Percentiles rank a stretch among this genome's conserved stretches.
Evolutionary conservation across 1,140 invertebrate genomes (phyloP).

Genomic region (Cotesia glomerata): DNA sequence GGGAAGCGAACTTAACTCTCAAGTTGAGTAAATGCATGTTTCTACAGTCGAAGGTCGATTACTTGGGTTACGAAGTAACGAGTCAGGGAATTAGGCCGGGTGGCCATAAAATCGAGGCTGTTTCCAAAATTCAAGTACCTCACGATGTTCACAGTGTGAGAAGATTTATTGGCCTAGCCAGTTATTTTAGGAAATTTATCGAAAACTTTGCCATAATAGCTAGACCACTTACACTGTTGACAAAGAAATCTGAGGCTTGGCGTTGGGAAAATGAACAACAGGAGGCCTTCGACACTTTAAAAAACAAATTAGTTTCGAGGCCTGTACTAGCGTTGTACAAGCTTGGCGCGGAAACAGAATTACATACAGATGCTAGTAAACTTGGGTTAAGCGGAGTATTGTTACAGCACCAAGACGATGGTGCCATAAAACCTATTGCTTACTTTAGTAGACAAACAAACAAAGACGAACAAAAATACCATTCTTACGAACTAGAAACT

Average conservation of each 20-base stretch:
- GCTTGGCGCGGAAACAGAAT: slow-evolving; percentile 33
- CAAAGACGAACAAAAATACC: slow-evolving; percentile 41
- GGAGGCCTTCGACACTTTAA: background rate
- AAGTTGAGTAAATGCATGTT: slow-evolving; percentile 40
- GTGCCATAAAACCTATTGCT: background rate
- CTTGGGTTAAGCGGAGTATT: slow-evolving; percentile 39
- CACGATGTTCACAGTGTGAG: slow-evolving; percentile 39
- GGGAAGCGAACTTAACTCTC: slow-evolving; percentile 13
- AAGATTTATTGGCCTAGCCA: slow-evolving; percentile 44
- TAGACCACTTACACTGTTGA: slow-evolving; percentile 28
- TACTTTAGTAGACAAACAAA: slow-evolving; percentile 44
- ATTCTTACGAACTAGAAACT: slow-evolving; percentile 51
- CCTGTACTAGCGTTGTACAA: slow-evolving; percentile 53
- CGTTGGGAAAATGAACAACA: background rate
- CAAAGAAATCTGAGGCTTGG: background rate
- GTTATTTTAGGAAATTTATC: slow-evolving; percentile 49
- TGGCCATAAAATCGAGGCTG: slow-evolving; percentile 42
- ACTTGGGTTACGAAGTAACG: slow-evolving; percentile 36
- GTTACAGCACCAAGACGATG: slow-evolving; percentile 31
- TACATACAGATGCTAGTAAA: slow-evolving; percentile 41
- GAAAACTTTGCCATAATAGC: slow-evolving; percentile 39
- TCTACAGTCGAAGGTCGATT: slow-evolving; percentile 30
- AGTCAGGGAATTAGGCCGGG: slow-evolving; percentile 34
- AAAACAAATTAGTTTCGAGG: background rate
- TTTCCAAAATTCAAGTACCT: slow-evolving; percentile 43